Conservation (phyloP, 2,888 invertebrate species). For the Dryocosmus kuriphilus region DNA sequence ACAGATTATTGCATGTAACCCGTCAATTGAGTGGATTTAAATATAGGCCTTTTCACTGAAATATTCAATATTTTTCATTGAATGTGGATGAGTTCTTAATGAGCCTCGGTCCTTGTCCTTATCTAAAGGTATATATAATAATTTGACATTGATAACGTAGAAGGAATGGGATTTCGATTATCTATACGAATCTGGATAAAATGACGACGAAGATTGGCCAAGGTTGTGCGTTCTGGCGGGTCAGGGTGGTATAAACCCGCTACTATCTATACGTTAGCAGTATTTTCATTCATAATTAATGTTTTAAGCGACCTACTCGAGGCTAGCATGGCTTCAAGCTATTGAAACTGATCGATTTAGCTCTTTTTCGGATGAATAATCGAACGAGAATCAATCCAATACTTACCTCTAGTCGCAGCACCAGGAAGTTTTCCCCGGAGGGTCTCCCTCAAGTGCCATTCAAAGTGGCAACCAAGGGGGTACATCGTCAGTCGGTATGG, state of each 20-base stretch:
- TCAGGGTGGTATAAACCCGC: slow-evolving; percentile 39
- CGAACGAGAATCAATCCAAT: neutral
- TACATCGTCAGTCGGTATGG: slow-evolving; percentile 41
- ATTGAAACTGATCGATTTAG: slow-evolving; percentile 50
- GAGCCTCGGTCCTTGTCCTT: slow-evolving; percentile 13
- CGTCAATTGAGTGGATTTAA: neutral
- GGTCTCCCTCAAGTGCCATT: neutral
- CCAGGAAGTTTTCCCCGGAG: neutral
- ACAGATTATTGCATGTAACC: no score
- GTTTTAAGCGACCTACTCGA: slow-evolving; percentile 47
- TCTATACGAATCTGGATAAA: slow-evolving; percentile 33
- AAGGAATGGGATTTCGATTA: slow-evolving; percentile 9
- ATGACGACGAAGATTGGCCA: slow-evolving; percentile 31
- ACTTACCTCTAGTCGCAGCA: neutral
- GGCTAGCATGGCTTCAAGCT: slow-evolving; percentile 43
- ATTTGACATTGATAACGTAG: slow-evolving; percentile 22
- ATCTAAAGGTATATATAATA: neutral
- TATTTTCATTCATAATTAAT: slow-evolving; percentile 48
- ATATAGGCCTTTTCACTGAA: neutral
- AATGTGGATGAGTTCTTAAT: neutral
- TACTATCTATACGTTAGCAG: slow-evolving; percentile 37
- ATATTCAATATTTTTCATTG: neutral
- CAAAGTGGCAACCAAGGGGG: slow-evolving; percentile 13
- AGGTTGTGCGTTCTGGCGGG: slow-evolving; percentile 29
- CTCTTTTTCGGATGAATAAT: slow-evolving; percentile 6